Evolutionary conservation across 37 sponge, comb jelly and placozoan genomes (phyloP).

Genomic region (Mnemiopsis leidyi): DNA sequence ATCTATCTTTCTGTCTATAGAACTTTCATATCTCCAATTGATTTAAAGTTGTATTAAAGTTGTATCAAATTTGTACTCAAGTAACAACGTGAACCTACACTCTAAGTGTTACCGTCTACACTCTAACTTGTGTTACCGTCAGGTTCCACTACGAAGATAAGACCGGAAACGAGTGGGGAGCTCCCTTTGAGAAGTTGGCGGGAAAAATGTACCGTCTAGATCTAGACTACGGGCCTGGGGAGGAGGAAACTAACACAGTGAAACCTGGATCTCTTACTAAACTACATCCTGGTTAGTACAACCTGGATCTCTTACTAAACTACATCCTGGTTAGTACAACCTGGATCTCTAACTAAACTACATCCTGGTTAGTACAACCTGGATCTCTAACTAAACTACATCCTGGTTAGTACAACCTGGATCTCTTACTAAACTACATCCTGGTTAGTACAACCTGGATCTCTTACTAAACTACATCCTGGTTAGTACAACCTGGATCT

Average conservation of each 20-base stretch:
- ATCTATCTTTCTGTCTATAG: too few species aligned
- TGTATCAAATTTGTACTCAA: too few species aligned
- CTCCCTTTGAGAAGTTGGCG: conserved; percentile 72
- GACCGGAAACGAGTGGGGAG: conserved; percentile 72
- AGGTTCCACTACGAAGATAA: conserved; percentile 26
- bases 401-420: not conserved
- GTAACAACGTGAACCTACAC: too few species aligned
- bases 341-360: not conserved
- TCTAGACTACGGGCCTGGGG: conserved; percentile 87
- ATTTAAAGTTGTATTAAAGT: too few species aligned
- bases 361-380: not conserved
- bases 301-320: not conserved
- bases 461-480: not conserved
- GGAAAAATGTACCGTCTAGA: conserved; percentile 96
- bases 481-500: not conserved
- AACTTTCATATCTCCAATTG: too few species aligned
- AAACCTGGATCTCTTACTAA: conserved; percentile 77
- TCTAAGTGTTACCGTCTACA: too few species aligned
- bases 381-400: not conserved
- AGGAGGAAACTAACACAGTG: conserved; percentile 67
- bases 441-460: not conserved
- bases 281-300: conserved; percentile 65
- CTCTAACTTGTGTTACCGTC: too few species aligned
- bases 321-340: not conserved
- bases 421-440: not conserved